Evolutionary conservation across 2,113 vertebrate genomes (phyloP).

Genomic region (Halcyon senegalensis): DNA sequence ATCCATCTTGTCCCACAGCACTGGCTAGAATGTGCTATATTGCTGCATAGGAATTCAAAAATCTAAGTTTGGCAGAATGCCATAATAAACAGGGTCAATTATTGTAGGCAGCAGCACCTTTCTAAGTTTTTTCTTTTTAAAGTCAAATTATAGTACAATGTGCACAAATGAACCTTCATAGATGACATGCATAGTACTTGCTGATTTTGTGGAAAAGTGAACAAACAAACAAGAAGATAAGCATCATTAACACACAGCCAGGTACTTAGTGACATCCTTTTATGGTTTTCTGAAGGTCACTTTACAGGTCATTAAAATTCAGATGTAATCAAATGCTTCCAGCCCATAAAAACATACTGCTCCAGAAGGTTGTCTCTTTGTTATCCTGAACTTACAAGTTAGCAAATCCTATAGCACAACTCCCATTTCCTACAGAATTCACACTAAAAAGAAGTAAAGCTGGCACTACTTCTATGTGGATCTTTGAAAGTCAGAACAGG

Average conservation of each 20-base stretch:
- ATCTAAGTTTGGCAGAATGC: background rate
- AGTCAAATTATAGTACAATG: background rate
- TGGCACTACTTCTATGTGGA: background rate
- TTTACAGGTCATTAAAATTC: background rate
- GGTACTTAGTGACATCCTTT: background rate
- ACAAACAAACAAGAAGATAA: background rate
- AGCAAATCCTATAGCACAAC: background rate
- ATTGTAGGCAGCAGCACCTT: background rate
- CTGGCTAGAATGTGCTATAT: background rate
- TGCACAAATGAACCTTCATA: background rate
- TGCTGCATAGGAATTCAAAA: background rate
- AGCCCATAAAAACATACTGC: background rate
- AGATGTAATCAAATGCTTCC: background rate
- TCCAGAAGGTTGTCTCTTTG: background rate
- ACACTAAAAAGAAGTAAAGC: background rate
- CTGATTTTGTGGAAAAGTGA: constrained; percentile 33
- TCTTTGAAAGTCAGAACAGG: constrained; percentile 17
- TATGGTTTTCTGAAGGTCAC: background rate
- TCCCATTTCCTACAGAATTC: background rate
- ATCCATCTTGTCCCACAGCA: background rate
- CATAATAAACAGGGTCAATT: background rate
- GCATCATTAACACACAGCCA: background rate
- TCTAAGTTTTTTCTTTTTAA: background rate
- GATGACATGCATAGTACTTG: background rate
- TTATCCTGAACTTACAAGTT: background rate